These are phyloP conservation scores for Dendrocincla fuliginosa DNA, from an alignment of 2,797 vertebrate species.

Conservation along the genomic window DNA sequence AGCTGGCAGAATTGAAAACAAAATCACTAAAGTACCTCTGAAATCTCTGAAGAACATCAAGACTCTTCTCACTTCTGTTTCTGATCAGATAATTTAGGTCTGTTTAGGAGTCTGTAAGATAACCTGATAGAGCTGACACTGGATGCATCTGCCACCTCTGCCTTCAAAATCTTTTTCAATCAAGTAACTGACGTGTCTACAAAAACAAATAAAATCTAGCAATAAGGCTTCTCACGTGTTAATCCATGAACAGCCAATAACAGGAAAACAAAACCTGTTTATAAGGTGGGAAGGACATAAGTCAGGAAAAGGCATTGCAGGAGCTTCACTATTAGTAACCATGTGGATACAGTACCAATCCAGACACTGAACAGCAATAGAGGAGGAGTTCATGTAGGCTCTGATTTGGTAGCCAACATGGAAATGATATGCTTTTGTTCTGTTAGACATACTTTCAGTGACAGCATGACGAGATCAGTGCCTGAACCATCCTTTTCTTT, in stretches of 20 bases:
- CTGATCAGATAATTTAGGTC: not conserved
- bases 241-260: not conserved
- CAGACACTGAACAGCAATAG: not conserved
- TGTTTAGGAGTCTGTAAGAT: not conserved
- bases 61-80: not conserved
- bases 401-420: not conserved
- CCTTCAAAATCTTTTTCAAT: not conserved
- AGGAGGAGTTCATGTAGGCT: not conserved
- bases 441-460: not conserved
- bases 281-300: not conserved
- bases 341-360: not conserved
- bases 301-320: not conserved
- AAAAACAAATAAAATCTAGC: not conserved
- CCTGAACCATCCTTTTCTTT: not conserved
- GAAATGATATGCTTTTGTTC: not conserved
- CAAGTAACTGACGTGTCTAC: not conserved
- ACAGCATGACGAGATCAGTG: not conserved
- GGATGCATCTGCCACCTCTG: not conserved
- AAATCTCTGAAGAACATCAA: not conserved
- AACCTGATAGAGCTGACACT: not conserved
- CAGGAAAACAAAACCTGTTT: not conserved
- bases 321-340: not conserved
- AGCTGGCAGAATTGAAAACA: not conserved
- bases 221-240: not conserved
- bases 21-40: not conserved